phyloP scores from a whole-genome alignment of 2,888 invertebrate genomes.

The Orchesellides sinensis region DNA sequence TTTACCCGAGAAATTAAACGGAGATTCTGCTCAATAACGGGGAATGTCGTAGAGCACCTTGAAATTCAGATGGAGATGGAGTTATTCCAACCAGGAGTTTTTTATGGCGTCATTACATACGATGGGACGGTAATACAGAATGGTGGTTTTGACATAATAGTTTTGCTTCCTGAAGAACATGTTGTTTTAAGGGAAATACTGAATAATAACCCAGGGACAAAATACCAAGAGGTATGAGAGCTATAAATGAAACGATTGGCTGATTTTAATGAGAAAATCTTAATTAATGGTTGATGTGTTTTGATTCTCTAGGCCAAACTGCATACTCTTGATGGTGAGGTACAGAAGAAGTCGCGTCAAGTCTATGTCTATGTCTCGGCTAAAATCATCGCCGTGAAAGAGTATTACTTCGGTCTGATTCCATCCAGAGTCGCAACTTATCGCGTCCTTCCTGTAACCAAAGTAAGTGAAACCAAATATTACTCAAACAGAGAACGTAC shows the following conservation, averaged over 20 bases:
- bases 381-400: constrained; percentile 69
- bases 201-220: constrained; percentile 64
- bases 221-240: constrained; percentile 67
- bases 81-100: constrained; percentile 71
- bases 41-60: constrained; percentile 42
- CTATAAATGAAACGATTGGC: background rate
- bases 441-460: constrained; percentile 72
- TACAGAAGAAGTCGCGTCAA: constrained; percentile 62
- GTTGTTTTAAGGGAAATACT: constrained; percentile 59
- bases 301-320: constrained; percentile 30
- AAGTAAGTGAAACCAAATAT: constrained; percentile 55
- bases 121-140: constrained; percentile 66
- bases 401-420: constrained; percentile 71
- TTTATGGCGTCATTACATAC: constrained; percentile 67
- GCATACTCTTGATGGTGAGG: constrained; percentile 45
- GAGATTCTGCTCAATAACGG: constrained; percentile 25
- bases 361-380: constrained; percentile 71
- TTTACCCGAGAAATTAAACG: constrained; percentile 67
- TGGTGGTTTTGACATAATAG: constrained; percentile 73
- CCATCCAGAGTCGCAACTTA: constrained; percentile 69
- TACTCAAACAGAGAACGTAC: background rate
- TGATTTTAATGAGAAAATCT: too few species aligned
- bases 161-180: constrained; percentile 70
- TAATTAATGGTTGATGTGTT: too few species aligned
- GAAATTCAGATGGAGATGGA: constrained; percentile 66